A percentile compares a stretch with the other conserved stretches of the same genome.
phyloP scores from a whole-genome alignment of 2,797 vertebrate species.

The Mergus octosetaceus region DNA sequence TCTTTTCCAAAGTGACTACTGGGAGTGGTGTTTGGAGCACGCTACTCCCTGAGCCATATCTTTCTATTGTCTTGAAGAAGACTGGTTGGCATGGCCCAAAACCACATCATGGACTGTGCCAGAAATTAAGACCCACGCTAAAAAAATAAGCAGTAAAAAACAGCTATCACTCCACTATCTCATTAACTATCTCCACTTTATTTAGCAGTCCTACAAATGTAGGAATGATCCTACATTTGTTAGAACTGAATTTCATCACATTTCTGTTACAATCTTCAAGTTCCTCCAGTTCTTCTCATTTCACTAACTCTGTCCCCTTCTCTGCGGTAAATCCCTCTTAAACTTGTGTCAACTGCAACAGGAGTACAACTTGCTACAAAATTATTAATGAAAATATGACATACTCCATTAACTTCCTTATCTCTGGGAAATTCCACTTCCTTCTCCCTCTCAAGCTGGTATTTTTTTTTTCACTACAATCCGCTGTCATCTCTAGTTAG shows the following conservation, averaged over 20 bases:
- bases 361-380: neutral
- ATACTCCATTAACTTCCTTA: neutral
- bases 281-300: neutral
- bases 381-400: neutral
- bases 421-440: neutral
- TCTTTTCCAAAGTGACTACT: neutral
- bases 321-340: neutral
- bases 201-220: no score
- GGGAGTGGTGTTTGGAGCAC: neutral
- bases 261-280: neutral
- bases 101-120: neutral
- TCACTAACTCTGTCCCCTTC: neutral
- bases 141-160: neutral
- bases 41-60: neutral
- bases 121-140: neutral
- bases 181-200: neutral
- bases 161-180: neutral
- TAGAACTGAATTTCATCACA: neutral
- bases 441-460: neutral
- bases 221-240: neutral
- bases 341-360: neutral
- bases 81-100: neutral
- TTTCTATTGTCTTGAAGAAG: neutral
- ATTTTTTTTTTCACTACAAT: neutral
- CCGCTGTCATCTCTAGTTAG: neutral